These are phyloP conservation scores for Hyposoter didymator DNA, from an alignment of 2,888 invertebrate genomes.

Conservation along the genomic window DNA sequence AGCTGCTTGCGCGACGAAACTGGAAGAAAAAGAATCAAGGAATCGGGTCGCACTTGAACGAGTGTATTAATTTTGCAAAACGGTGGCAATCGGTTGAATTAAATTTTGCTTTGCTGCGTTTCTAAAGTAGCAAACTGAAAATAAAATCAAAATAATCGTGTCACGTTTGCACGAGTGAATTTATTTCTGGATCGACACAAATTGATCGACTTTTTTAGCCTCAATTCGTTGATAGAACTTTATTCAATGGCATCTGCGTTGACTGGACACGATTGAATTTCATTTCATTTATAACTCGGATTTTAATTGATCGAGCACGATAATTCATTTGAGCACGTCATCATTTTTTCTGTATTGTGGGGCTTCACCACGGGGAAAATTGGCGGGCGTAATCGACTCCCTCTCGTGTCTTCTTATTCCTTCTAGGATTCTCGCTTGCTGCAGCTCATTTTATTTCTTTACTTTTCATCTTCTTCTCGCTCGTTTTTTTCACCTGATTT, in stretches of 20 bases:
- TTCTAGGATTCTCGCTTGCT: conserved; percentile 24
- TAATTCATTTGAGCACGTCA: conserved; percentile 3
- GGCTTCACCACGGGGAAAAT: conserved; percentile 33
- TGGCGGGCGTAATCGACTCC: conserved; percentile 57
- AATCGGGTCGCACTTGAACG: no score
- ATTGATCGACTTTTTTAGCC: no score
- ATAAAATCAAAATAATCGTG: no score
- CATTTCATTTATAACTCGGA: background rate
- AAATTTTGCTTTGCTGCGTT: no score
- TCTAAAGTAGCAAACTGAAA: no score
- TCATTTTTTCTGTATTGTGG: conserved; percentile 47
- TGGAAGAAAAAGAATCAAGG: no score
- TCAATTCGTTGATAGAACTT: no score
- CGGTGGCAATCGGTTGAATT: no score
- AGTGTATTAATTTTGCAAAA: no score
- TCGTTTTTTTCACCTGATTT: conserved; percentile 60
- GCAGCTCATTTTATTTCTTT: conserved; percentile 21
- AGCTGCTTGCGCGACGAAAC: no score
- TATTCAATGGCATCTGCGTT: background rate
- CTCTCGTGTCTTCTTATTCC: conserved; percentile 52
- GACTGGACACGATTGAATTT: background rate
- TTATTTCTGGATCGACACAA: no score
- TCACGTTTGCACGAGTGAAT: no score
- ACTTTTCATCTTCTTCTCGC: conserved; percentile 45
- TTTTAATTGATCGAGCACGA: background rate